phyloP scores from a whole-genome alignment of 1,140 invertebrate genomes.

The Lanistes nyassanus region DNA sequence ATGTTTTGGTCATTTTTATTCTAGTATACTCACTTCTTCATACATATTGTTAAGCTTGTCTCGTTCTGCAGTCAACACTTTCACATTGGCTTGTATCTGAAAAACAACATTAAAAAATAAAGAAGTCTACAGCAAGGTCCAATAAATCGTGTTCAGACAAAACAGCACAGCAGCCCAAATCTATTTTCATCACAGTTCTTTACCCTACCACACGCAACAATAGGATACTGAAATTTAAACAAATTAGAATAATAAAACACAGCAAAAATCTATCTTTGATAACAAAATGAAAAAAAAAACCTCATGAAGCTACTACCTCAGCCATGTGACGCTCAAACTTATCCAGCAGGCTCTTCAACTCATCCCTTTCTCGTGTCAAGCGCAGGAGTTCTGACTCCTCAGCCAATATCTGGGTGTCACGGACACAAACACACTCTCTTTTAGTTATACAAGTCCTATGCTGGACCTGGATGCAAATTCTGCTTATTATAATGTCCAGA shows the following conservation, averaged over 20 bases:
- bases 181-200: not conserved
- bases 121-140: no score
- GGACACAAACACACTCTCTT: not conserved
- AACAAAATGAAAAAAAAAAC: not conserved
- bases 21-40: conserved; percentile 55
- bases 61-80: conserved; percentile 64
- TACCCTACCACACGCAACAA: not conserved
- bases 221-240: not conserved
- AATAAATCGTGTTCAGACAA: no score
- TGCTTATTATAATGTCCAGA: no score
- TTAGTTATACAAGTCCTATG: no score
- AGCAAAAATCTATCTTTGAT: not conserved
- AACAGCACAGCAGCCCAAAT: not conserved
- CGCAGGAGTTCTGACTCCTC: conserved; percentile 56
- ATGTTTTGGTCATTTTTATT: no score
- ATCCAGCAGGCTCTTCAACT: conserved; percentile 63
- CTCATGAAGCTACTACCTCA: conserved; percentile 59
- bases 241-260: not conserved
- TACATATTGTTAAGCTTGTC: conserved; percentile 65
- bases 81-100: conserved; percentile 67
- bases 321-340: conserved; percentile 67
- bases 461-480: no score
- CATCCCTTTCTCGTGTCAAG: conserved; percentile 63
- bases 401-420: conserved; percentile 40
- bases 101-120: conserved; percentile 23